Percentiles rank a stretch among this genome's conserved stretches.
Evolutionary conservation across 2,113 vertebrate genomes (phyloP).

Genomic region (Chloropsis hardwickii): DNA sequence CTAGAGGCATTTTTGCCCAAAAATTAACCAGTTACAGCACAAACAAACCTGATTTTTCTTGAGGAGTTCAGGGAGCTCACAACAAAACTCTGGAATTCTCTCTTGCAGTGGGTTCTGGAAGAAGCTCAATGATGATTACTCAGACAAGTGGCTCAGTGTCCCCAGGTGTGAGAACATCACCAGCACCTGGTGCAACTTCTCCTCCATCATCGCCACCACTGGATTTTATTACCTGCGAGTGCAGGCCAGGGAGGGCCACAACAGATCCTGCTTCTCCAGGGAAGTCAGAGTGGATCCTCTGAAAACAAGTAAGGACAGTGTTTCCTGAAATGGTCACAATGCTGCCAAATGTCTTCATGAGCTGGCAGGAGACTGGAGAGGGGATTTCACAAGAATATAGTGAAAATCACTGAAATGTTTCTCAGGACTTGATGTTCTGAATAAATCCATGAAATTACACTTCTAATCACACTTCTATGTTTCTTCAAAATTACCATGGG

Average conservation of each 20-base stretch:
- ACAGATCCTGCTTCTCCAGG: conserved; percentile 52
- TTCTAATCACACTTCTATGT: not conserved
- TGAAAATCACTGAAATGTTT: not conserved
- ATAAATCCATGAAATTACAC: not conserved
- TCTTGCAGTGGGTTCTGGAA: conserved; percentile 51
- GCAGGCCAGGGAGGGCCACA: conserved; percentile 11
- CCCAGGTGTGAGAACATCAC: conserved; percentile 24
- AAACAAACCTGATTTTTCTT: accelerated
- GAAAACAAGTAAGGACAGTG: conserved; percentile 27
- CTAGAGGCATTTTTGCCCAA: too few species aligned
- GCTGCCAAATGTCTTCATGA: not conserved
- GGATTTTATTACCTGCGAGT: conserved; percentile 45
- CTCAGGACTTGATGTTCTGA: not conserved
- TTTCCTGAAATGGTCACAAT: not conserved
- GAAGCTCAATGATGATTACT: not conserved
- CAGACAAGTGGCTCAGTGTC: conserved; percentile 33
- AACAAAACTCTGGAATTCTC: not conserved
- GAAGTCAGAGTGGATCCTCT: conserved; percentile 37
- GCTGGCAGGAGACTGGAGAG: not conserved
- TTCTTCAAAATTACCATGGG: not conserved
- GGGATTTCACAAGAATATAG: not conserved
- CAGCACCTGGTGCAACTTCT: conserved; percentile 36
- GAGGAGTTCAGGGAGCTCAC: not conserved
- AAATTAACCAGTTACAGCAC: not conserved
- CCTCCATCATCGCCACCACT: not conserved